These are phyloP conservation scores for Argyra leucocephala DNA, from an alignment of 2,888 invertebrate species.

Conservation along the genomic window DNA sequence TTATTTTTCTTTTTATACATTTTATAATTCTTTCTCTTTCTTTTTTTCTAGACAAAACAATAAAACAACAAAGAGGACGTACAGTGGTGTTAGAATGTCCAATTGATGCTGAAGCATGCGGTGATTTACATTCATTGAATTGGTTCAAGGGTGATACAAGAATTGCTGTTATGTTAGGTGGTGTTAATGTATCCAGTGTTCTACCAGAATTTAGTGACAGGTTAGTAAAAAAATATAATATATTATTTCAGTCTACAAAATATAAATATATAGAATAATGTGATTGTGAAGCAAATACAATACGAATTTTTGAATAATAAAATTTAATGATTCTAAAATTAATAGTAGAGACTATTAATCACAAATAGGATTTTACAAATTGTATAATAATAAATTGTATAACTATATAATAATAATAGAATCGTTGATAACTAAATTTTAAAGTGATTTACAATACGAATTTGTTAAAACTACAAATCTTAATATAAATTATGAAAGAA, in stretches of 20 bases:
- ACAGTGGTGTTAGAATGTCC: conserved; percentile 57
- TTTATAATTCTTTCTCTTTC: too few relatives aligned
- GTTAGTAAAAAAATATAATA: conserved; percentile 26
- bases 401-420: too few relatives aligned
- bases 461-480: too few relatives aligned
- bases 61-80: conserved; percentile 40
- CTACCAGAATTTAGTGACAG: conserved; percentile 39
- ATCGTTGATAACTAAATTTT: too few relatives aligned
- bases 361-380: too few relatives aligned
- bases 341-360: too few relatives aligned
- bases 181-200: conserved; percentile 40
- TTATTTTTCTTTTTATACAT: too few relatives aligned
- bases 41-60: conserved; percentile 34
- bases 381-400: too few relatives aligned
- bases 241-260: neutral
- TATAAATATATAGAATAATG: neutral
- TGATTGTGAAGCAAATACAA: neutral
- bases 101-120: conserved; percentile 58
- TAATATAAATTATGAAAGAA: too few relatives aligned
- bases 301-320: too few relatives aligned
- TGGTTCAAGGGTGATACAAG: conserved; percentile 58
- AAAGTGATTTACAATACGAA: too few relatives aligned
- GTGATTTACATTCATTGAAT: conserved; percentile 66
- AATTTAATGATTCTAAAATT: too few relatives aligned
- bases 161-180: conserved; percentile 42